Evolutionary conservation across 2,888 invertebrate species (phyloP).

Genomic region (Agonum fuliginosum): DNA sequence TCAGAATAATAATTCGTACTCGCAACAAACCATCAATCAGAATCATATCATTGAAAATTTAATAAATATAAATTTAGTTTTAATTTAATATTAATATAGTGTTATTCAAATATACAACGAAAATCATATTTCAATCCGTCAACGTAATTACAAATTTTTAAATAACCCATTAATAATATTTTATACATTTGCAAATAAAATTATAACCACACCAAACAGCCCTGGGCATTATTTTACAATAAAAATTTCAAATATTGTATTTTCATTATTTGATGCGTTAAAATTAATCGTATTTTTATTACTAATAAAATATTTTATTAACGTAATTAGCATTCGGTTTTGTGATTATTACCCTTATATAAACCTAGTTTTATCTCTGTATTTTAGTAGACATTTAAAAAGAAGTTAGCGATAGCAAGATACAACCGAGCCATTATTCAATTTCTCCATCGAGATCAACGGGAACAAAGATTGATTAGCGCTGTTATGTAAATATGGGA

Average conservation of each 20-base stretch:
- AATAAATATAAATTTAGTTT: background rate
- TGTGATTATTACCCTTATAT: background rate
- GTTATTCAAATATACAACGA: background rate
- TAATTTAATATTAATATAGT: background rate
- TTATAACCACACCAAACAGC: too few relatives aligned
- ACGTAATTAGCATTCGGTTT: too few relatives aligned
- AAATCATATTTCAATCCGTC: background rate
- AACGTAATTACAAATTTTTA: background rate
- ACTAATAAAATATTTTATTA: too few relatives aligned
- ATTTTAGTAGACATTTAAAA: constrained; percentile 3
- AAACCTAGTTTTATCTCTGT: background rate
- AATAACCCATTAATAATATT: background rate
- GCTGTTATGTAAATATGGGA: constrained; percentile 33
- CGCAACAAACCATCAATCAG: too few relatives aligned
- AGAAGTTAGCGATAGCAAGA: constrained; percentile 19
- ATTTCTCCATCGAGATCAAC: constrained; percentile 42
- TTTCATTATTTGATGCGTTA: too few relatives aligned
- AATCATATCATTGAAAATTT: constrained; percentile 18
- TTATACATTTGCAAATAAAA: background rate
- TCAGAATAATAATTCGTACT: too few relatives aligned
- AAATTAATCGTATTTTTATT: too few relatives aligned
- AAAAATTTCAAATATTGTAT: too few relatives aligned
- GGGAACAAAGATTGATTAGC: constrained; percentile 38
- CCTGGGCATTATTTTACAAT: too few relatives aligned
- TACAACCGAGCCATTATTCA: constrained; percentile 34